phyloP scores from a whole-genome alignment of 2,888 invertebrate species.

The Ormyrus pomaceus region DNA sequence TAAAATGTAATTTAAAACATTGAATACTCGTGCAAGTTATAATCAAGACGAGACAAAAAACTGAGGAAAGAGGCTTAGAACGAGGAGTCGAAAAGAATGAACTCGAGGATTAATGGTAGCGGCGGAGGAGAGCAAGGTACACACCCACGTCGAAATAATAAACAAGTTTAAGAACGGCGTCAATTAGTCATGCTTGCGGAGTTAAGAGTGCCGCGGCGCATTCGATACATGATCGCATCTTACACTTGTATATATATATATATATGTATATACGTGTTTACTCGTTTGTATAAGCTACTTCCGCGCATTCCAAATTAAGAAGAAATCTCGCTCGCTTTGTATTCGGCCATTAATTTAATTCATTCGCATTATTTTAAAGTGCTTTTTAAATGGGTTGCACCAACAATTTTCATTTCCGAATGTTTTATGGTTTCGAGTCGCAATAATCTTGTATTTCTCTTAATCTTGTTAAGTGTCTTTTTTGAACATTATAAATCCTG shows the following conservation, averaged over 20 bases:
- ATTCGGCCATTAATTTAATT: background rate
- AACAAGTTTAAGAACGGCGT: conserved; percentile 1
- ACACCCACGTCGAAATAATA: conserved; percentile 14
- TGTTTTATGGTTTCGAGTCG: too few species aligned
- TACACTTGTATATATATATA: background rate
- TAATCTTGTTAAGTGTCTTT: too few species aligned
- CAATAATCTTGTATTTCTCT: too few species aligned
- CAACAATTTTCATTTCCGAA: too few species aligned
- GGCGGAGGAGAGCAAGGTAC: background rate
- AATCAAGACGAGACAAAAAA: background rate
- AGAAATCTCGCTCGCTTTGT: background rate
- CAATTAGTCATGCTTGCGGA: conserved; percentile 39
- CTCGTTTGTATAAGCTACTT: background rate
- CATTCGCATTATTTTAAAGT: background rate
- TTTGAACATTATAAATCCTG: too few species aligned
- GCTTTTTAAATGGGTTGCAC: too few species aligned
- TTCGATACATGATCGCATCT: conserved; percentile 13
- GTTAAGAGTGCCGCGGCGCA: conserved; percentile 20
- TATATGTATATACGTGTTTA: background rate
- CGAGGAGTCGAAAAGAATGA: background rate
- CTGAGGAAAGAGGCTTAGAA: background rate
- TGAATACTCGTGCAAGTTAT: too few species aligned
- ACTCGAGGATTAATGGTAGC: conserved; percentile 10
- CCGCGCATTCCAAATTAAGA: background rate
- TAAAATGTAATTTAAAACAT: too few species aligned